Evolutionary conservation across 1,140 invertebrate genomes (phyloP), one percentile per base, ranked within the genome.

Genomic region (Papilio polytes): DNA sequence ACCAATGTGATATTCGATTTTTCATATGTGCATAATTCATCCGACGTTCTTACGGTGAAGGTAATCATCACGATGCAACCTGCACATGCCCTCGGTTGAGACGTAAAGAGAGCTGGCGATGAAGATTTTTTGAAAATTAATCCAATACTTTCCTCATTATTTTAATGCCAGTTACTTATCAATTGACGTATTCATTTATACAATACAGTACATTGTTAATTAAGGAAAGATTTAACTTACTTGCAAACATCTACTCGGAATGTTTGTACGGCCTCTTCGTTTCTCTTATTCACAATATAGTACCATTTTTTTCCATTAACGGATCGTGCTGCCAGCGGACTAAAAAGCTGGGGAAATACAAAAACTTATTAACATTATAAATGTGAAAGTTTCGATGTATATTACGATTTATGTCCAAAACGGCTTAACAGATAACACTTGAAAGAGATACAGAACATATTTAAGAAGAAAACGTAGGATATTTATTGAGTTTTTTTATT

Each of bases 161-260:
- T 20, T 59, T 20, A 20, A 59, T 3, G 7, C 53, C 20, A 20
- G 18, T 20, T 56, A 56, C 6, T 56, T 56, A 56, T 56, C 53
- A 63, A 63, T 63, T 26, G 59, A 36, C 63, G 26, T 70, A 70
- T 31, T 2, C 26, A 70, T 70, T 31, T 15, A 70, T 1, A 15
- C n/a, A 70, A 31, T 22, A 22, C n/a, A 10, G n/a, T 8, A 10
- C 74, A 53, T 15, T 56, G 53, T 63, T 12, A 13, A 63, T 63
- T 26, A 20, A 10, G n/a, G 6, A 63, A 31, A 31, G 3, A 18
- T 15, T 18, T 36, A 70, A 88, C 87, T 88, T 85, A 94, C 92
- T 76, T 78, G 89, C 92, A 94, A 78, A 90, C 85, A 85, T 92
- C 91, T 0, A 90, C 87, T 12, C 87, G 85, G 74, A 89, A 91